Evolutionary conservation across 2,113 vertebrate species (phyloP).

Genomic region (Dasyprocta punctata): DNA sequence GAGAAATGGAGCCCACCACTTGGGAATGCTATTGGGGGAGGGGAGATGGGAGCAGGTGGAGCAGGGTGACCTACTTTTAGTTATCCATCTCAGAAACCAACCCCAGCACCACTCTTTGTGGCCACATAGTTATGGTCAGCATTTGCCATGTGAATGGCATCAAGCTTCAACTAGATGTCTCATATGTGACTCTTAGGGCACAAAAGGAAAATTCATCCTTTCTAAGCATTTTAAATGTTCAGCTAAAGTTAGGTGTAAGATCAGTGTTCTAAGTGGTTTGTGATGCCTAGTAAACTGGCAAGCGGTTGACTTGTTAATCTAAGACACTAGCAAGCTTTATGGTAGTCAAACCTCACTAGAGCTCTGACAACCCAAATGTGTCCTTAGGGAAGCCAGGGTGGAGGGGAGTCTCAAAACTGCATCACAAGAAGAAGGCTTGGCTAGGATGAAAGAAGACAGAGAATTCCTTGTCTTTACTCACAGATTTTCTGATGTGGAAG

Average conservation of each 20-base stretch:
- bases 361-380: background rate
- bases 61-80: background rate
- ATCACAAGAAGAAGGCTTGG: background rate
- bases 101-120: background rate
- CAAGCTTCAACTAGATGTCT: conserved; percentile 42
- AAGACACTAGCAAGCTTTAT: background rate
- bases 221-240: conserved; percentile 61
- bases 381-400: background rate
- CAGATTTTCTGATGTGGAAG: background rate
- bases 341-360: background rate
- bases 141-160: conserved; percentile 37
- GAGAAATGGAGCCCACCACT: background rate
- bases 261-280: conserved; percentile 32
- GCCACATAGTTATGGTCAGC: background rate
- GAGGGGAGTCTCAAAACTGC: background rate
- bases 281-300: conserved; percentile 48
- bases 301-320: conserved; percentile 27
- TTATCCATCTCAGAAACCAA: background rate
- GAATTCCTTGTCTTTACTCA: conserved; percentile 2
- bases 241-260: conserved; percentile 38
- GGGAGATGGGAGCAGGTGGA: background rate
- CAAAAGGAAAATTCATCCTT: conserved; percentile 67
- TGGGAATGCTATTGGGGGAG: background rate
- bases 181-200: conserved; percentile 19
- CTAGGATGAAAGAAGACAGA: background rate